Percentiles rank a stretch among this genome's conserved stretches.
These are phyloP conservation scores for Rhinella marina DNA, from an alignment of 2,797 vertebrate genomes.

Conservation along the genomic window DNA sequence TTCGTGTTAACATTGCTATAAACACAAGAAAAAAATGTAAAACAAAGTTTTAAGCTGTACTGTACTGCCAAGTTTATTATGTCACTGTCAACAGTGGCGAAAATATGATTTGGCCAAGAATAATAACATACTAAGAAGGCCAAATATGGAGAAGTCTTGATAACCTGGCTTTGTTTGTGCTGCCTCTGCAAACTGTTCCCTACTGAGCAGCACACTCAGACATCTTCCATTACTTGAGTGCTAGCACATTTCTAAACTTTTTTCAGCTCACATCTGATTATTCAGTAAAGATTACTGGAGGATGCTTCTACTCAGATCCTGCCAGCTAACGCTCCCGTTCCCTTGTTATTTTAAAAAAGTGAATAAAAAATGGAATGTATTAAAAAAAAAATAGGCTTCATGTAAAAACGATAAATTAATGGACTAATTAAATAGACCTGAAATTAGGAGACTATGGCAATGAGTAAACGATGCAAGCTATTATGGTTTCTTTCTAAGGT, in stretches of 20 bases:
- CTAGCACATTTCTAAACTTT: neutral
- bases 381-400: conserved; percentile 65
- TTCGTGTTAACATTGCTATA: conserved; percentile 18
- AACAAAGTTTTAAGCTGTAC: conserved; percentile 5
- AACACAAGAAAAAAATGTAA: neutral
- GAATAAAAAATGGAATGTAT: conserved; percentile 60
- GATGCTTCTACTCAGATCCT: neutral
- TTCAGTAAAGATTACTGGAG: neutral
- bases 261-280: neutral
- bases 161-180: neutral
- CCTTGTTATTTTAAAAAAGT: conserved; percentile 7
- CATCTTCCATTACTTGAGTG: neutral
- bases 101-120: conserved; percentile 20
- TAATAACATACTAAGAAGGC: neutral
- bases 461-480: conserved; percentile 48
- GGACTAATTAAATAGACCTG: conserved; percentile 77
- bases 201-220: neutral
- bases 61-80: conserved; percentile 12
- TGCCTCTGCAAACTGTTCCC: neutral
- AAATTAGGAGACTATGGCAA: conserved; percentile 59
- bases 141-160: conserved; percentile 31
- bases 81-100: conserved; percentile 51
- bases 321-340: neutral
- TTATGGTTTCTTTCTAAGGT: conserved; percentile 94
- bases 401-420: conserved; percentile 78